Conservation (phyloP, 2,888 invertebrate species). For the Limnephilus auricula region DNA sequence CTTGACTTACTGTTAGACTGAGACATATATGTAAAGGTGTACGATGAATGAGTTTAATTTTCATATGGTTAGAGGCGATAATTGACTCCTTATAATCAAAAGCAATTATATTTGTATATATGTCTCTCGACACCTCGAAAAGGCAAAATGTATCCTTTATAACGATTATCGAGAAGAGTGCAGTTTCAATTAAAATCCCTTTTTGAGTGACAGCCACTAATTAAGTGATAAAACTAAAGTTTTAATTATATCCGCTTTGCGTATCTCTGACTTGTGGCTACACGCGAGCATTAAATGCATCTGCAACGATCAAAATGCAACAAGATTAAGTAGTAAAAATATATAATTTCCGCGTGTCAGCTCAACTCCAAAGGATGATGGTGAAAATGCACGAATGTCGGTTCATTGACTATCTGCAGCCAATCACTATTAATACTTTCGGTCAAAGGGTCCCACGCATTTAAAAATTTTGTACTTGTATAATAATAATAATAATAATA, state of each 20-base stretch:
- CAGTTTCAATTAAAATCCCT: not conserved
- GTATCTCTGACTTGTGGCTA: not conserved
- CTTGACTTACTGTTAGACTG: too few relatives aligned
- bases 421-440: not conserved
- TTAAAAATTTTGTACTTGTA: not conserved
- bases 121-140: not conserved
- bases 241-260: conserved; percentile 37
- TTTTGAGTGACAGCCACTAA: not conserved
- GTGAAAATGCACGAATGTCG: not conserved
- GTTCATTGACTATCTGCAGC: not conserved
- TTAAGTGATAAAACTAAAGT: conserved; percentile 17
- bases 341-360: not conserved
- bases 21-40: too few relatives aligned
- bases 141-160: not conserved
- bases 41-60: too few relatives aligned
- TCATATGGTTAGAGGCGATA: too few relatives aligned
- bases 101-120: too few relatives aligned
- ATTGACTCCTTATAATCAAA: too few relatives aligned
- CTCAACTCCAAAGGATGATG: not conserved
- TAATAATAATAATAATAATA: too few relatives aligned
- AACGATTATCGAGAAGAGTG: not conserved
- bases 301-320: not conserved
- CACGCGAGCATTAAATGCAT: not conserved
- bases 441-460: not conserved
- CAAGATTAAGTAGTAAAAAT: not conserved